Base-by-base conservation (phyloP, 2,113 vertebrate genomes). In the Propithecus coquereli region DNA sequence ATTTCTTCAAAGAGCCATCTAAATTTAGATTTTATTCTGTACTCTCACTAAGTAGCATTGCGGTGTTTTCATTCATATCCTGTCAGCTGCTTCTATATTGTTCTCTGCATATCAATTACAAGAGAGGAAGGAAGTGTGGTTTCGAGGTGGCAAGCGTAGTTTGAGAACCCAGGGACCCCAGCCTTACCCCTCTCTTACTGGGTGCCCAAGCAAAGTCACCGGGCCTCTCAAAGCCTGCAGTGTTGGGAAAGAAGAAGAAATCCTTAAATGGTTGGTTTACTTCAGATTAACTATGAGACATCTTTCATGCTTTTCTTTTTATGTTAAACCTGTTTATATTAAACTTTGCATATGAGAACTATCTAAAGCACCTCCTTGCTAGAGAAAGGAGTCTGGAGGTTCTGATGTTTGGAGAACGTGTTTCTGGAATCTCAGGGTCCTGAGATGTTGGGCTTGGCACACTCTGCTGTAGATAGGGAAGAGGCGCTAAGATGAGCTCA, bases 1-100 rank as follows among this genome's bases (percentile, higher is more conserved):
- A 47, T 85, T 91, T 91, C 63, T 87, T 83, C 40, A 84, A 37
- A 92, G 47, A 74, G n/a, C 10, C 71, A 80, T 95, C 52, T 88
- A 95, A 96, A 94, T 95, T 95, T 54, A 54, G 81, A 54, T 91
- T 94, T 90, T 90, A 76, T 61, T 61, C 94, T 68, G 57, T 74
- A 47, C 40, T 25, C 54, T 59, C n/a, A 40, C 9, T 17, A 66
- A 71, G n/a, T 70, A 76, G 61, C n/a, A 45, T 16, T 2, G 18
- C 61, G 18, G 32, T 59, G 8, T 85, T 76, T 91, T 88, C 23
- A 10, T 34, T 22, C 54, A 2, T 61, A 50, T 18, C 27, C 25
- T 90, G 23, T 90, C 71, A 27, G 47, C 27, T 91, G 82, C 47
- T 85, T 37, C 66, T 22, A 32, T 23, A 34, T 65, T 92, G 40